Conservation (phyloP, 2,113 vertebrate genomes). For the Sigmodon hispidus region DNA sequence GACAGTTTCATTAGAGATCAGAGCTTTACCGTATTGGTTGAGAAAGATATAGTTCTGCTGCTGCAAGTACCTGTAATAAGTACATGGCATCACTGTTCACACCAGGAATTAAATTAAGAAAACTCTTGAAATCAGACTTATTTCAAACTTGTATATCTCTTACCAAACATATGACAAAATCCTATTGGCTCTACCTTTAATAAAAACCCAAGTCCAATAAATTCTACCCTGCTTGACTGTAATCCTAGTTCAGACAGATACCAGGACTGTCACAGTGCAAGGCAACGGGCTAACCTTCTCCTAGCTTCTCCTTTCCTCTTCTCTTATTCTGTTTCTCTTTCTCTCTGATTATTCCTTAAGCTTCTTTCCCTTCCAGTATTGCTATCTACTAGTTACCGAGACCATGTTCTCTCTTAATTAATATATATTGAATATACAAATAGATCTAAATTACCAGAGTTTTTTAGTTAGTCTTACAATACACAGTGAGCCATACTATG, state of each 20-base stretch:
- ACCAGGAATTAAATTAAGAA: neutral
- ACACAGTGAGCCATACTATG: neutral
- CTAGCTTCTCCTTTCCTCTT: neutral
- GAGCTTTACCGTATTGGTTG: neutral
- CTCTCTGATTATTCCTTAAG: neutral
- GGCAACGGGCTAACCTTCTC: neutral
- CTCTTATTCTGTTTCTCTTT: neutral
- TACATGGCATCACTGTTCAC: neutral
- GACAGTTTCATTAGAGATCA: neutral
- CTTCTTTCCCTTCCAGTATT: neutral
- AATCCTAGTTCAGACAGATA: neutral
- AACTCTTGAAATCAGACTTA: neutral
- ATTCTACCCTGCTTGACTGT: neutral
- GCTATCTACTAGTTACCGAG: neutral
- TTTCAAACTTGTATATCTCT: neutral
- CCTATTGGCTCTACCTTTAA: neutral
- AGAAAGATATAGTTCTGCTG: neutral
- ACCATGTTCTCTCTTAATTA: neutral
- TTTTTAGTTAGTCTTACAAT: neutral
- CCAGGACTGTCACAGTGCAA: neutral
- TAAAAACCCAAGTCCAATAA: neutral
- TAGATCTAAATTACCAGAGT: neutral
- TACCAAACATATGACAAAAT: conserved; percentile 20
- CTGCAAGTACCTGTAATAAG: neutral
- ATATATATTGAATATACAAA: neutral